Conservation (phyloP, 2,113 vertebrate species). For the Platysteira castanea region DNA sequence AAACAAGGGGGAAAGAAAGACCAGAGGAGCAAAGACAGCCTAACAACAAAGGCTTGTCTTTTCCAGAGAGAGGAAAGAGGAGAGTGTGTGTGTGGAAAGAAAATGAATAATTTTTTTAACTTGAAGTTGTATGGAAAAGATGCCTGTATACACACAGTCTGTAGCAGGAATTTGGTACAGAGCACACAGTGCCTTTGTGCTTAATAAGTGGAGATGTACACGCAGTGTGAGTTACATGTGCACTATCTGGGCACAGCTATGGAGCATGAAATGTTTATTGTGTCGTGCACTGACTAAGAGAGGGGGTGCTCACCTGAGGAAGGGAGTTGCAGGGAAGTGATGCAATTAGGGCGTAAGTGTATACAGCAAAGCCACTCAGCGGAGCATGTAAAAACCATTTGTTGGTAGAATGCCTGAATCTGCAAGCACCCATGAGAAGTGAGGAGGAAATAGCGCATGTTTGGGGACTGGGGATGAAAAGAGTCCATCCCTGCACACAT, state of each 20-base stretch:
- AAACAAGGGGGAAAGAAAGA: not conserved
- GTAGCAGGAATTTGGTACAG: not conserved
- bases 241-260: not conserved
- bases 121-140: not conserved
- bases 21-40: not conserved
- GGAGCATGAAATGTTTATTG: not conserved
- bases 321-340: not conserved
- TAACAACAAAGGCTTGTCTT: not conserved
- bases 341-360: not conserved
- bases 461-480: not conserved
- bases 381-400: not conserved
- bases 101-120: not conserved
- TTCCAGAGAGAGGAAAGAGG: not conserved
- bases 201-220: not conserved
- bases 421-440: not conserved
- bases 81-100: not conserved
- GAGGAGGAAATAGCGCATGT: accelerated
- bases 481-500: not conserved
- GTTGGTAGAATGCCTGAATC: not conserved
- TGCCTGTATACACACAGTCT: not conserved
- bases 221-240: accelerated
- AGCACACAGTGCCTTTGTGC: not conserved
- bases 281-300: not conserved
- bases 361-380: not conserved
- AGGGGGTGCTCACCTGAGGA: not conserved